Conservation (phyloP, 1,140 invertebrate genomes). For the Drosophila paulistorum region DNA sequence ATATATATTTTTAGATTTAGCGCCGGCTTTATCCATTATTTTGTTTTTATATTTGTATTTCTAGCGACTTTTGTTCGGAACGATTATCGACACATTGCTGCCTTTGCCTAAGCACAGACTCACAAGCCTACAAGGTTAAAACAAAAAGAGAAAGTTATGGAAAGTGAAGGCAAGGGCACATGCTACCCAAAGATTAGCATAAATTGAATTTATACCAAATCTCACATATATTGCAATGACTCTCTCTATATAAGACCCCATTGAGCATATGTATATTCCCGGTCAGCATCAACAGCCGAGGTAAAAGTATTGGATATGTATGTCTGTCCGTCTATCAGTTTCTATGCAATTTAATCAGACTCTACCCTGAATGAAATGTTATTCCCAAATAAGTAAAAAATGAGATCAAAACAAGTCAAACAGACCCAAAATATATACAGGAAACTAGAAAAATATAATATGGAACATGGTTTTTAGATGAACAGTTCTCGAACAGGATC, state of each 20-base stretch:
- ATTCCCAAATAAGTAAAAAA: no score
- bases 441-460: no score
- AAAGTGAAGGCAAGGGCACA: no score
- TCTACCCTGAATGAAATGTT: neutral
- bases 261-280: neutral
- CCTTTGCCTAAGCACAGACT: constrained; percentile 29
- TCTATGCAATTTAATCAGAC: constrained; percentile 4
- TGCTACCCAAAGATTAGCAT: neutral
- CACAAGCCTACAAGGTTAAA: neutral
- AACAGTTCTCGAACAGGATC: no score
- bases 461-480: no score
- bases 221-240: neutral
- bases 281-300: neutral
- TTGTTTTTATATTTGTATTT: constrained; percentile 26
- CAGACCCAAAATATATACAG: no score
- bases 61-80: constrained; percentile 63
- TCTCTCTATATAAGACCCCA: no score
- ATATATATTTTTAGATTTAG: constrained; percentile 46
- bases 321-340: neutral
- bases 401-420: no score
- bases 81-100: constrained; percentile 51
- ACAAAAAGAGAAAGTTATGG: neutral
- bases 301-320: neutral
- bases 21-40: constrained; percentile 5
- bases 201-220: constrained; percentile 2